phyloP scores from a whole-genome alignment of 1,140 invertebrate species.

The Bombus sylvicola region DNA sequence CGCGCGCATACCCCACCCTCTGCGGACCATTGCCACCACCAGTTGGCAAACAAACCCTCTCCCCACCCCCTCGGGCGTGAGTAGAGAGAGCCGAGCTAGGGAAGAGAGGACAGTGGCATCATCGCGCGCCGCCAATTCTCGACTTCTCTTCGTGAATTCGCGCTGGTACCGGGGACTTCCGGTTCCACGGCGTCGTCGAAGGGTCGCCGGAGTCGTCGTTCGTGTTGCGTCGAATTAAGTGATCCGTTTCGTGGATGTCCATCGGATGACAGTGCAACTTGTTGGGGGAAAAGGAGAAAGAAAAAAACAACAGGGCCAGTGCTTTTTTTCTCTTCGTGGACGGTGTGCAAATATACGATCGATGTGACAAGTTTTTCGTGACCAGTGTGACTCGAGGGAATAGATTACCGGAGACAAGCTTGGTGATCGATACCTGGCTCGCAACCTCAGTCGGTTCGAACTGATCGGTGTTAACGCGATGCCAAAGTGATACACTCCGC shows the following conservation, averaged over 20 bases:
- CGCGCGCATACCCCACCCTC: constrained; percentile 27
- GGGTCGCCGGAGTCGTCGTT: background rate
- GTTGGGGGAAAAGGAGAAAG: background rate
- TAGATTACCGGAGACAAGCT: background rate
- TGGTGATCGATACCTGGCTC: background rate
- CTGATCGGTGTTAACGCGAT: background rate
- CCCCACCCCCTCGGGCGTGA: background rate
- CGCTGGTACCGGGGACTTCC: constrained; percentile 26
- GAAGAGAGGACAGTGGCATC: constrained; percentile 44
- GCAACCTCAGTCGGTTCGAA: background rate
- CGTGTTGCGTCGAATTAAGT: constrained; percentile 9
- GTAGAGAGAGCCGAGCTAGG: background rate
- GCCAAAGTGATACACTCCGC: background rate
- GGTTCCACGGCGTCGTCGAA: constrained; percentile 30
- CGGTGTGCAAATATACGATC: background rate
- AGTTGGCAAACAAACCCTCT: constrained; percentile 15
- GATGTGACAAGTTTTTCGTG: background rate
- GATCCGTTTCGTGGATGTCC: background rate
- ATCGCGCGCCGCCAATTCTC: constrained; percentile 32
- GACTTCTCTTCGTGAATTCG: constrained; percentile 7
- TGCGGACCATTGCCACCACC: constrained; percentile 1
- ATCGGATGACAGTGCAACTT: constrained; percentile 41
- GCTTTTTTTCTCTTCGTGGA: background rate
- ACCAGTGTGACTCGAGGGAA: background rate
- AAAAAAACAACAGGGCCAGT: background rate